Base-by-base conservation (phyloP, 1,140 invertebrate genomes). In the Cyclargus thomasi region DNA sequence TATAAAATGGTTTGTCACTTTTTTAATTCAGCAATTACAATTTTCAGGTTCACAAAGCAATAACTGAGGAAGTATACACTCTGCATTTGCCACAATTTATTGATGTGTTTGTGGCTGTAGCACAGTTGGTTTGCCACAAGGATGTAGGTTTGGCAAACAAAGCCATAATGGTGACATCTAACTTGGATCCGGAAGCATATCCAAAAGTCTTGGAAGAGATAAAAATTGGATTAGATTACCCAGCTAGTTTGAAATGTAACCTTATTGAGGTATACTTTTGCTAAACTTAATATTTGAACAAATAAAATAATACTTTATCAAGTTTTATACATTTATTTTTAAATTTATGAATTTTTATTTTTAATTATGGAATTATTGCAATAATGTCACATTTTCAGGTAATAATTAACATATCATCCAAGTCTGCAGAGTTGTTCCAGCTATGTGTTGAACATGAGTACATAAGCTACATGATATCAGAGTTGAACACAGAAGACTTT, bases 401-500 rank as follows among this genome's bases (percentile, higher is more conserved):
- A 65, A 86, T 94, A n/a, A 90, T 96, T 0, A 91, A 93, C 62
- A 92, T 97, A 66, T 92, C 94, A 29, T 91, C 88, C 66, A 82
- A 86, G 64, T 95, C 93, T 6, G 82, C 92, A 57, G 83, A 90
- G 10, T 86, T 91, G 11, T 88, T 96, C 7, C 85, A 93, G 57
- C 78, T 91, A 17, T 92, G 94, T 17, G 84, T 85, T 62, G 79
- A 86, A 20, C 88, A 93, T 59, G 95, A 94, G 16, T 93, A 97
- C 39, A 80, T 97, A 35, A 88, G 93, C 16, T 92, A 92, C 47
- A 92, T 97, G 57, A 78, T 96, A 21, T 81, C 91, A 29, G 93
- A 96, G 77, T 75, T 96, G 7, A 88, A 94, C 47, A 93, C 91
- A 63, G 92, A 94, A 71, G 96, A 97, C 90, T 88, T 97, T 57